Conservation (phyloP, 2,113 vertebrate genomes). For the Orientallactaga bullata region DNA sequence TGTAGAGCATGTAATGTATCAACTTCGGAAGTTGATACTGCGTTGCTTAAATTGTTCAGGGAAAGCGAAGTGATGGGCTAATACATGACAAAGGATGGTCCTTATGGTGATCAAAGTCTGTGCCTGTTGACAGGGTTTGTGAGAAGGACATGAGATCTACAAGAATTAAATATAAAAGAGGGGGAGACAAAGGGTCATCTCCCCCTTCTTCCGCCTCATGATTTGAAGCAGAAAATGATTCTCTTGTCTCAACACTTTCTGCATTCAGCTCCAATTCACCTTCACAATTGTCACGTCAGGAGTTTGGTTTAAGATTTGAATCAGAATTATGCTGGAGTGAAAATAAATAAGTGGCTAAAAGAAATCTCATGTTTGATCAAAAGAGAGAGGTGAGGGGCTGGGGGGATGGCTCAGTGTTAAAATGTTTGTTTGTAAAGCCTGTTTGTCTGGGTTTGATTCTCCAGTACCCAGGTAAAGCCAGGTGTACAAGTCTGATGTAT, state of each 20-base stretch:
- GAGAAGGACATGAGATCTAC: not conserved
- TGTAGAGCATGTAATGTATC: constrained; percentile 77
- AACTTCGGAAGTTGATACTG: constrained; percentile 73
- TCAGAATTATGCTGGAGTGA: not conserved
- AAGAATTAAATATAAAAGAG: not conserved
- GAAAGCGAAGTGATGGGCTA: not conserved
- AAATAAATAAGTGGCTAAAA: not conserved
- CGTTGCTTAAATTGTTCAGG: constrained; percentile 62
- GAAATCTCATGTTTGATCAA: not conserved
- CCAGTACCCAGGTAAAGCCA: too few species aligned
- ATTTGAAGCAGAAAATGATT: not conserved
- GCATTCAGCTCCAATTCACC: not conserved
- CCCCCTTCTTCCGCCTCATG: not conserved
- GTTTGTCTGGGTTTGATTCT: too few species aligned
- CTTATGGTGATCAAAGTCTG: not conserved
- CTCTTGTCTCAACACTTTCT: not conserved
- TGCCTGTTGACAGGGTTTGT: not conserved
- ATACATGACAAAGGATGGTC: not conserved
- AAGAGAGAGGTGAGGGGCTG: not conserved
- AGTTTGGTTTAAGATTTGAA: not conserved
- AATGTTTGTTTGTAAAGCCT: too few species aligned
- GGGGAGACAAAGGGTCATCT: rapidly evolving
- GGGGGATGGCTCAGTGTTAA: too few species aligned
- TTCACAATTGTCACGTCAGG: not conserved
- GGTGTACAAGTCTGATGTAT: too few species aligned